A percentile compares a stretch with the other conserved stretches of the same genome.
These are phyloP conservation scores for Pycnonotus jocosus DNA, from an alignment of 2,113 vertebrate genomes.

Conservation along the genomic window DNA sequence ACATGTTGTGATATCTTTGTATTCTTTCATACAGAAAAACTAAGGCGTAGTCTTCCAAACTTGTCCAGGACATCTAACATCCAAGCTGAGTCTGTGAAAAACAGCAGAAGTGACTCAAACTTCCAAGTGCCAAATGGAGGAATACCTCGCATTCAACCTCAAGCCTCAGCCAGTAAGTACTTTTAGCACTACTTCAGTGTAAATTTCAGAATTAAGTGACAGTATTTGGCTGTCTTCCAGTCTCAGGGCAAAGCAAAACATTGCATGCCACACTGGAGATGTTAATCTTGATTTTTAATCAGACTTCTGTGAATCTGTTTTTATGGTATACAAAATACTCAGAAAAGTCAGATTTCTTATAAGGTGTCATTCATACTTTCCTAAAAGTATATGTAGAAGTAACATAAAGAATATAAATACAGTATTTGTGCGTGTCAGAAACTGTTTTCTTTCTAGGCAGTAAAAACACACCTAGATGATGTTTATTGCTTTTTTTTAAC, in stretches of 20 bases:
- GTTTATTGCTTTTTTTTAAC: background rate
- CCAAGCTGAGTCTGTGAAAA: constrained; percentile 91
- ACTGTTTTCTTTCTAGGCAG: background rate
- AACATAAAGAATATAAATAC: background rate
- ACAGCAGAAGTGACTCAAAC: constrained; percentile 96
- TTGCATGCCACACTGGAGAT: background rate
- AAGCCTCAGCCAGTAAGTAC: constrained; percentile 90
- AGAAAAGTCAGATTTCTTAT: background rate
- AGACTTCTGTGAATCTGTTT: background rate
- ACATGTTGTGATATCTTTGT: background rate
- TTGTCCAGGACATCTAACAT: constrained; percentile 82
- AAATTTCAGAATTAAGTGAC: background rate
- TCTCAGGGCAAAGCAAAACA: background rate
- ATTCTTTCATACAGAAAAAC: constrained; percentile 79
- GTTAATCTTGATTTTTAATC: background rate
- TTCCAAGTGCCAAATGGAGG: constrained; percentile 97
- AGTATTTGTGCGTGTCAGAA: background rate
- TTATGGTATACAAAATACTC: background rate
- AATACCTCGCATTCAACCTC: constrained; percentile 89
- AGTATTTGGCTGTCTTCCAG: background rate
- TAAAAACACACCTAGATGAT: background rate
- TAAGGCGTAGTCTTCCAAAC: constrained; percentile 98
- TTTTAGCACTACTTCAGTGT: background rate
- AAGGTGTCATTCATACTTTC: background rate
- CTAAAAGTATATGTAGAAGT: background rate